Evolutionary conservation across 1,140 invertebrate species (phyloP).

Genomic region (Pogonomyrmex barbatus): DNA sequence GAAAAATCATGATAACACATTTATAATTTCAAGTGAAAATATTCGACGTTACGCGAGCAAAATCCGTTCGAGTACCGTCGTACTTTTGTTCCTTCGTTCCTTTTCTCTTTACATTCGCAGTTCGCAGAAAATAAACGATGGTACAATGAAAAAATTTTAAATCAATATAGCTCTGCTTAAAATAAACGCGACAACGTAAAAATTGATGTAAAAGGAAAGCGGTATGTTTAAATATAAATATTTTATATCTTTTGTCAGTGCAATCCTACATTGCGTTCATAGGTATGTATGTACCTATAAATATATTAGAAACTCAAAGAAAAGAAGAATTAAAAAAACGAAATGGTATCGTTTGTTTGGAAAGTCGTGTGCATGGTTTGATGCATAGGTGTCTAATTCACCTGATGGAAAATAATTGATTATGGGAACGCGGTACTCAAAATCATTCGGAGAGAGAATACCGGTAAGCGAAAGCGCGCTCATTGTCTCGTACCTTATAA

Average conservation of each 20-base stretch:
- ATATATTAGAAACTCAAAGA: not conserved
- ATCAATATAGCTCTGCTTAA: slow-evolving; percentile 15
- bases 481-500: slow-evolving; percentile 41
- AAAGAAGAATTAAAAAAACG: not conserved
- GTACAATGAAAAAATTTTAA: slow-evolving; percentile 5
- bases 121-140: slow-evolving; percentile 20
- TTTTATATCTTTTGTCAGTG: not conserved
- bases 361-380: not conserved
- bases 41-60: slow-evolving; percentile 28
- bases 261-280: not conserved
- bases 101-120: slow-evolving; percentile 17
- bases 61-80: slow-evolving; percentile 13
- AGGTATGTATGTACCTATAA: not conserved
- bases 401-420: slow-evolving; percentile 7
- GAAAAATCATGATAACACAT: slow-evolving; percentile 48
- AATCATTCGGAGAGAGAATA: not conserved
- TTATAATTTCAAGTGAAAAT: slow-evolving; percentile 59
- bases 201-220: not conserved
- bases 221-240: not conserved
- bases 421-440: not conserved
- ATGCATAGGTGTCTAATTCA: not conserved
- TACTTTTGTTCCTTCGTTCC: not conserved
- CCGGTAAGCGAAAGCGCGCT: not conserved
- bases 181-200: slow-evolving; percentile 33
- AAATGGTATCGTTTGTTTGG: not conserved